These are phyloP conservation scores for Datnioides undecimradiatus DNA, from an alignment of 2,113 vertebrate species.

Conservation along the genomic window DNA sequence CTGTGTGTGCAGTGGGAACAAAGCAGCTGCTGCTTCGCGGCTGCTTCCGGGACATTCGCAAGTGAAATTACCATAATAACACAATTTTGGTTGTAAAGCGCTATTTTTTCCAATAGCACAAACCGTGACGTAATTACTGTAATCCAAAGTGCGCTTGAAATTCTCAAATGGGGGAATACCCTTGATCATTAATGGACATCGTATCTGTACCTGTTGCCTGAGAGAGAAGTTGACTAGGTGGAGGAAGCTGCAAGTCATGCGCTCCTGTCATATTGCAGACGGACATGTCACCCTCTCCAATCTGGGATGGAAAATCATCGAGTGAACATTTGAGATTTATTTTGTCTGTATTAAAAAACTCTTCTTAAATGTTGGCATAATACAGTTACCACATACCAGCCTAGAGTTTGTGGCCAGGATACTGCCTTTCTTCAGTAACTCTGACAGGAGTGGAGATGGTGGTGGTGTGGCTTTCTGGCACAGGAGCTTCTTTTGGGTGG, in stretches of 20 bases:
- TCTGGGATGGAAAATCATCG: slow-evolving; percentile 81
- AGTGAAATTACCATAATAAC: no score
- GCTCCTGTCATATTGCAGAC: slow-evolving; percentile 81
- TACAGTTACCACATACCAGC: slow-evolving; percentile 85
- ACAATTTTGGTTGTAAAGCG: no score
- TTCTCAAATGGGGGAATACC: not conserved
- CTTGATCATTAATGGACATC: not conserved
- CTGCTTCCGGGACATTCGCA: no score
- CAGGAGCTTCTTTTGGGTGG: slow-evolving; percentile 94
- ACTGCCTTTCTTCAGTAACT: slow-evolving; percentile 98
- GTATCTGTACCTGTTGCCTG: slow-evolving; percentile 85
- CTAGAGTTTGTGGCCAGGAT: slow-evolving; percentile 94
- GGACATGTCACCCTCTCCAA: slow-evolving; percentile 90
- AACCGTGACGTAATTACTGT: not conserved
- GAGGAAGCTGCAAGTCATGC: slow-evolving; percentile 90
- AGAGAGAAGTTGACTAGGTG: slow-evolving; percentile 87
- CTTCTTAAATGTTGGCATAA: not conserved
- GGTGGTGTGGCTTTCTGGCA: slow-evolving; percentile 94
- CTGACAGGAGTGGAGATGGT: slow-evolving; percentile 96
- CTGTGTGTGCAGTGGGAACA: no score
- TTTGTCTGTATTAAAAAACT: no score
- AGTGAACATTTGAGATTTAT: not conserved
- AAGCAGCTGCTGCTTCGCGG: no score
- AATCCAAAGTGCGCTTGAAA: not conserved
- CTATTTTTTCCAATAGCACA: no score